Evolutionary conservation across 2,888 invertebrate genomes (phyloP).

Genomic region (Panorpa germanica): DNA sequence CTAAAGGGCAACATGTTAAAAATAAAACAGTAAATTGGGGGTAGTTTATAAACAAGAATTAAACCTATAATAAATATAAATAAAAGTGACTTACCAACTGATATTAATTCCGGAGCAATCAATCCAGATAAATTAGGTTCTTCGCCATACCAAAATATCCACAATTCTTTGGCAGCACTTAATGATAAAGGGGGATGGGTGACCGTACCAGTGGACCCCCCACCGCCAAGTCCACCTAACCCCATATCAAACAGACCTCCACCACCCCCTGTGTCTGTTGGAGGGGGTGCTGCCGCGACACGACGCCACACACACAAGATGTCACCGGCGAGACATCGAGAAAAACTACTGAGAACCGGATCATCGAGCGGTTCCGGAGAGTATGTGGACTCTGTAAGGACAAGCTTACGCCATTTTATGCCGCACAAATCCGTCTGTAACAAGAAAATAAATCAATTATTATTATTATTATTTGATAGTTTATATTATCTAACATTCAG

Average conservation of each 20-base stretch:
- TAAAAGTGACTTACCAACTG: constrained; percentile 51
- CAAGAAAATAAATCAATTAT: constrained; percentile 14
- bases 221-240: constrained; percentile 26
- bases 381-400: constrained; percentile 51
- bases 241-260: constrained; percentile 16
- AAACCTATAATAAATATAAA: not conserved
- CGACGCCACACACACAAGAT: constrained; percentile 97
- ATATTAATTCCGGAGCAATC: constrained; percentile 68
- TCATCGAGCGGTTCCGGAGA: constrained; percentile 60
- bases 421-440: constrained; percentile 96
- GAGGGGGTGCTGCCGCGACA: constrained; percentile 42
- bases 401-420: constrained; percentile 96
- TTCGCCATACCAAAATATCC: constrained; percentile 99
- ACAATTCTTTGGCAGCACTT: constrained; percentile 86
- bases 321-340: constrained; percentile 81
- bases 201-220: constrained; percentile 30
- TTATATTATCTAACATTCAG: no score
- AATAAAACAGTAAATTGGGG: no score
- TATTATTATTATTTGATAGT: no score
- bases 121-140: constrained; percentile 77
- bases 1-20: no score
- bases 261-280: constrained; percentile 21
- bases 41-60: not conserved
- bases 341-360: constrained; percentile 79
- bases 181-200: constrained; percentile 60